Evolutionary conservation across 1,140 invertebrate genomes (phyloP), one percentile per base, ranked within the genome.

Genomic region (Penaeus indicus): DNA sequence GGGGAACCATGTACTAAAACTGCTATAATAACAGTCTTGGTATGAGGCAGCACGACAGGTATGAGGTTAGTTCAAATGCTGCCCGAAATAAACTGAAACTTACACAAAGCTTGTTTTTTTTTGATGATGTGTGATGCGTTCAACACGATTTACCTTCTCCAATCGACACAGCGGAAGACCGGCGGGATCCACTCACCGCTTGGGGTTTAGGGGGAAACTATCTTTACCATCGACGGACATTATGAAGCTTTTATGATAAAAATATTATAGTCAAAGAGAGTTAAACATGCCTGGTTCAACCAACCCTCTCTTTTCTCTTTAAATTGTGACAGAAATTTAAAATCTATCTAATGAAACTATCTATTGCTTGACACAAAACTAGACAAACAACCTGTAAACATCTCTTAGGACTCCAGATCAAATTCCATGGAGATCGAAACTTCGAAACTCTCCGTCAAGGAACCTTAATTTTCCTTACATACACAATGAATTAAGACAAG

Each of bases 111-210:
- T 77, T 88, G 67, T 80, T 47, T 54, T 79, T n/a, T 90, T 86
- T 80, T 82, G 89, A 86, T 85, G 89, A 84, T 82, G 79, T 47
- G 85, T 77, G 84, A 81, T 72, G 77, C 64, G 88, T 75, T 86
- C 81, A 90, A 86, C 89, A 90, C 81, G 80, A 86, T 90, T 90
- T 90, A 90, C 89, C 89, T 90, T 90, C 89, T 90, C 89, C 89
- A 64, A 90, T 86, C 84, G 89, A 90, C 80, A 90, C 89, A 47
- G 84, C 81, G 61, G 89, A 90, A n/a, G 89, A 81, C 21, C 89
- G 89, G 16, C 89, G 79, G 32, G 89, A 90, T 75, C 89, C 85
- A 84, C 89, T 83, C 84, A 90, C 89, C 80, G 84, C 89, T 90
- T 82, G 69, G 67, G 84, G 84, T 63, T 42, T 47, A 75, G 67